Evolutionary conservation across 1,140 invertebrate genomes (phyloP).

Genomic region (Doryteuthis pealeii): DNA sequence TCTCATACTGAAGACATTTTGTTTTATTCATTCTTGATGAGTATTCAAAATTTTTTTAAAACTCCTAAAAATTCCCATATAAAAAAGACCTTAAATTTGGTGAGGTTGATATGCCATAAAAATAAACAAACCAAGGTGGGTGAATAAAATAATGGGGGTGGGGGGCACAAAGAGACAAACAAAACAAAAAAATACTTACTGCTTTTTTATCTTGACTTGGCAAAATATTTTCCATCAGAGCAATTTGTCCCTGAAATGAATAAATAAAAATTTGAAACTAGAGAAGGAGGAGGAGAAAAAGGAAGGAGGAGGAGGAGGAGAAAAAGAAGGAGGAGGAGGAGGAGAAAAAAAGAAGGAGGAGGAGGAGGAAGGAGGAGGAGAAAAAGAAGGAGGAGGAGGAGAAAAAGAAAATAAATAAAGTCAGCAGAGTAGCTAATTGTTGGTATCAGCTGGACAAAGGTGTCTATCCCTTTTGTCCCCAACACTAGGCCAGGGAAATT

Average conservation of each 20-base stretch:
- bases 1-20: too few species aligned
- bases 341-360: background rate
- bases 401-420: background rate
- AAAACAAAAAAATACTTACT: background rate
- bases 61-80: too few species aligned
- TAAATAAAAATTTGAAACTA: background rate
- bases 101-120: too few species aligned
- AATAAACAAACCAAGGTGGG: too few species aligned
- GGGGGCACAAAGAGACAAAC: too few species aligned
- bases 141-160: too few species aligned
- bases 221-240: slow-evolving; percentile 38
- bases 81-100: too few species aligned
- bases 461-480: too few species aligned
- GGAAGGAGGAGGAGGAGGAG: background rate
- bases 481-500: too few species aligned
- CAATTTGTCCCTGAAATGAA: slow-evolving; percentile 48
- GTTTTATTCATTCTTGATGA: too few species aligned
- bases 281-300: background rate
- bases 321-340: background rate
- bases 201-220: slow-evolving; percentile 9
- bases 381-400: background rate
- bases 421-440: background rate
- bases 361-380: background rate
- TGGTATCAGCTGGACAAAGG: too few species aligned
- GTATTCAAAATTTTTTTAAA: too few species aligned